A percentile compares a stretch with the other conserved stretches of the same genome.
Evolutionary conservation across 2,888 invertebrate species (phyloP).

Genomic region (Ischnus inquisitorius): DNA sequence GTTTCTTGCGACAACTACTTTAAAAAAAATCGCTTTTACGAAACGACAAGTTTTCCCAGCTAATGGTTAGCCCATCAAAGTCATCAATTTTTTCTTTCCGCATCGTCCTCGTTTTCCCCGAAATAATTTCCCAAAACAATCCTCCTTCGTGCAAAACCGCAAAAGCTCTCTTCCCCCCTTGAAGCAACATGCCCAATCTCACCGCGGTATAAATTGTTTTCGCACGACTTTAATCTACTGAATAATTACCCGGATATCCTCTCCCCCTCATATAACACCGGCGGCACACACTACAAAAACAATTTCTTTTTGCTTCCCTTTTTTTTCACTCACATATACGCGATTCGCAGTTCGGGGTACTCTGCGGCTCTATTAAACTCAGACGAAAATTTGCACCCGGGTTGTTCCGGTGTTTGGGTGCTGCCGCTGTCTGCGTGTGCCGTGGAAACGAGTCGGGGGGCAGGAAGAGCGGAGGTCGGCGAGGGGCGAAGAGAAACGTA

Average conservation of each 20-base stretch:
- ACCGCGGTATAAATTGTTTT: conserved; percentile 41
- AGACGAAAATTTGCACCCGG: conserved; percentile 63
- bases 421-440: conserved; percentile 15
- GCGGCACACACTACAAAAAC: not conserved
- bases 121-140: not conserved
- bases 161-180: not conserved
- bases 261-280: conserved; percentile 2
- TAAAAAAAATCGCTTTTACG: not conserved
- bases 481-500: not conserved
- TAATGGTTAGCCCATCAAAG: too few species aligned
- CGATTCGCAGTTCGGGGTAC: conserved; percentile 33
- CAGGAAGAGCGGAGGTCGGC: too few species aligned
- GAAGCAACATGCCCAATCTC: conserved; percentile 3
- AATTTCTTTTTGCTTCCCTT: conserved; percentile 18
- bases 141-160: not conserved
- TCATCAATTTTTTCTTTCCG: too few species aligned
- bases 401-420: conserved; percentile 45
- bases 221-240: conserved; percentile 35
- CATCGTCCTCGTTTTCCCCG: not conserved
- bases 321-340: not conserved
- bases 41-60: not conserved
- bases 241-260: conserved; percentile 52
- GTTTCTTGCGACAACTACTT: too few species aligned
- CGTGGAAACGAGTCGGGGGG: conserved; percentile 4
- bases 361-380: conserved; percentile 64